Evolutionary conservation across 2,113 vertebrate genomes (phyloP), one percentile per base, ranked within the genome.

Genomic region (Todiramphus chloris): DNA sequence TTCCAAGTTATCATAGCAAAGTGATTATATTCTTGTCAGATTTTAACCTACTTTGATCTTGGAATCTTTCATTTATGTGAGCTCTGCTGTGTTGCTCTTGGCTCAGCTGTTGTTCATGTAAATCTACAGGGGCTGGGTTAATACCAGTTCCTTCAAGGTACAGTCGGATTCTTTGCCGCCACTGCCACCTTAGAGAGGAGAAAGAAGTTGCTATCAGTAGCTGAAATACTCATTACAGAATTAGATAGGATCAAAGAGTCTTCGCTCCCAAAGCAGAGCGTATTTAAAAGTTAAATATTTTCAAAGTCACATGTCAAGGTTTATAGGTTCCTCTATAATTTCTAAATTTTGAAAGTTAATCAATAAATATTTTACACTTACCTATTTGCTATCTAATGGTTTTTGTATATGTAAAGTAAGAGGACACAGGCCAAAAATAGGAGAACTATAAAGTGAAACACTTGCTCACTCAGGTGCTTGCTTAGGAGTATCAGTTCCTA

Each of bases 71-170:
- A 83, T 97, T 98, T 87, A 99, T 98, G 90, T 99, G 99, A 66
- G 99, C 99, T 86, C 98, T 98, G 93, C 94, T 99, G 93, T 99
- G 99, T 85, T 99, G 99, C 96, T 98, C 98, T 96, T 99, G 98
- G 96, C 99, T 99, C 66, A 99, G 97, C 96, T 99, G 99, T 96
- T 99, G 98, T 66, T 99, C 99, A 11, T 99, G 99, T 58, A 99
- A 98, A 96, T 99, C 99, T 95, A 99, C 99, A 4, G 99, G 99
- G 14, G 97, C 91, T 24, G 99, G 98, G 25, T 99, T 99, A 91
- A 99, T 99, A 44, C 99, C 99, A 6, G 99, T 99, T 44, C 99
- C 99, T 97, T 99, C 99, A 51, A 99, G 97, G 80, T 99, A 98
- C 50, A 99, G 95, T 50, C 99, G 98, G 96, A 99, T 99, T 92